Percentiles rank a stretch among this genome's conserved stretches.
Conservation (phyloP, 2,113 vertebrate genomes). For the Hyaena hyaena region DNA sequence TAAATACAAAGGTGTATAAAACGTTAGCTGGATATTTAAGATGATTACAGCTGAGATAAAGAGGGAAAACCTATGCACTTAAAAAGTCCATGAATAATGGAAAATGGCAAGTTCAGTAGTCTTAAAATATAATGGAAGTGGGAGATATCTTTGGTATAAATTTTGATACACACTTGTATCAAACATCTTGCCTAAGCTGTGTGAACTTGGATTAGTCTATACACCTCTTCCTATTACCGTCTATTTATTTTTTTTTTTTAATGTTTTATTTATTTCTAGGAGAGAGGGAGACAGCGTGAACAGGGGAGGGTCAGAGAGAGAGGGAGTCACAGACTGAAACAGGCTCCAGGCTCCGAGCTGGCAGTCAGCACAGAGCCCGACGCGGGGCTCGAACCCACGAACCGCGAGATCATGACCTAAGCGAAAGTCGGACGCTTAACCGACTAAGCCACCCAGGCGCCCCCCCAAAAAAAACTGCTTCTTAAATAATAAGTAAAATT, state of each 20-base stretch:
- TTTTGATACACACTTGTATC: background rate
- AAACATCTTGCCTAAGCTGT: background rate
- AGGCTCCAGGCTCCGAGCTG: too few species aligned
- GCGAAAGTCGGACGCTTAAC: too few species aligned
- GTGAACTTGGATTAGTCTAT: background rate
- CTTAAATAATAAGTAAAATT: background rate
- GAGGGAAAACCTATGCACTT: background rate
- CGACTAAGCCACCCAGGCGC: too few species aligned
- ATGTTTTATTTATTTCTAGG: too few species aligned
- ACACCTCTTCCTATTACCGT: background rate
- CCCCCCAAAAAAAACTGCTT: background rate
- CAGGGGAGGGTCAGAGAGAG: too few species aligned
- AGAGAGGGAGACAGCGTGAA: too few species aligned
- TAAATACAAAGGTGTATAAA: background rate
- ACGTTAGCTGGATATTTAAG: background rate
- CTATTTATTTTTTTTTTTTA: too few species aligned
- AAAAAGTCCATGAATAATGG: slow-evolving; percentile 4
- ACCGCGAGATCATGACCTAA: too few species aligned
- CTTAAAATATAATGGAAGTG: background rate
- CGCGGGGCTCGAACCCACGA: too few species aligned
- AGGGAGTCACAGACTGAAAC: too few species aligned
- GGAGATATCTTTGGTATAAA: background rate
- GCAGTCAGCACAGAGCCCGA: too few species aligned
- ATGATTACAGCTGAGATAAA: background rate
- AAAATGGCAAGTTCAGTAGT: background rate